Conservation (phyloP, 2,888 invertebrate species). For the Phaonia tiefii region DNA sequence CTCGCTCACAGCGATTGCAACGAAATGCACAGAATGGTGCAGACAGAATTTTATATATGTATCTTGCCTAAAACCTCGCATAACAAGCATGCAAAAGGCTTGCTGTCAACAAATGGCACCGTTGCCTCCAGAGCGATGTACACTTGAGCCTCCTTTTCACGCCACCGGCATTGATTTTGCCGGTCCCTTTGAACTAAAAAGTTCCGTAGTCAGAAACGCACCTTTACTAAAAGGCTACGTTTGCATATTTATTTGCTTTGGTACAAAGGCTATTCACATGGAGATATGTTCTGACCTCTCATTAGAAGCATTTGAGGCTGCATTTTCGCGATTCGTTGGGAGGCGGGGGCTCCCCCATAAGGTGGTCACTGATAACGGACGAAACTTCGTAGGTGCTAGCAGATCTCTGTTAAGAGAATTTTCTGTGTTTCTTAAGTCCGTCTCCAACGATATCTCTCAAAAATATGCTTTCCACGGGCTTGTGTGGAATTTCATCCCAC, state of each 20-base stretch:
- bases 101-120: no score
- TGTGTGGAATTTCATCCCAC: conserved; percentile 33
- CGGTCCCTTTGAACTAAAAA: not conserved
- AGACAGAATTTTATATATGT: no score
- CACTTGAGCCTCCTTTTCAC: no score
- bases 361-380: not conserved
- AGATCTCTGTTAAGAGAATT: not conserved
- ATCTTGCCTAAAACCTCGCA: no score
- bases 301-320: conserved; percentile 17
- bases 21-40: no score
- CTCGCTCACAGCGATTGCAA: no score
- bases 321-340: not conserved
- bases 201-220: not conserved
- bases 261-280: conserved; percentile 24
- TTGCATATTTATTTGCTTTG: conserved; percentile 19
- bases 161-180: no score
- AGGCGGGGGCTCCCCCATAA: not conserved
- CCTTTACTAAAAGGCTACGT: conserved; percentile 22
- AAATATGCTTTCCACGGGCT: conserved; percentile 17
- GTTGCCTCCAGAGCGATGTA: no score
- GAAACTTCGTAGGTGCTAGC: no score
- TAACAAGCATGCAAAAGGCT: no score
- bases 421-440: not conserved
- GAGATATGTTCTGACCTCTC: conserved; percentile 15
- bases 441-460: not conserved